Evolutionary conservation across 23 tunicate genomes (phyloP).

Genomic region (Ciona savignyi): DNA sequence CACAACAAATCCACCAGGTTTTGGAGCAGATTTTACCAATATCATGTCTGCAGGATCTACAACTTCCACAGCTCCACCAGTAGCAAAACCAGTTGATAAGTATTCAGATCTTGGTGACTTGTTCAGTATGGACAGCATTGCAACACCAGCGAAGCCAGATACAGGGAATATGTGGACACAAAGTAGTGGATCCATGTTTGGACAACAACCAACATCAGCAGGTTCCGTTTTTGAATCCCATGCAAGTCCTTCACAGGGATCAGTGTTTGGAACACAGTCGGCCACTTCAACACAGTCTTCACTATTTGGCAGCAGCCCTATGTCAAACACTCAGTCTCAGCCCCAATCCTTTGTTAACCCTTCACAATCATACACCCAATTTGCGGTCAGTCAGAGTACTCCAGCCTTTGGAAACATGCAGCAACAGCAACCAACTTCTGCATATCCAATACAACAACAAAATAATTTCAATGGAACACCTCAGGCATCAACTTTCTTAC

Average conservation of each 20-base stretch:
- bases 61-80: slow-evolving; percentile 4
- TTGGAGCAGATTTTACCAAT: slow-evolving; percentile 24
- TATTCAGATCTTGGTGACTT: slow-evolving; percentile 83
- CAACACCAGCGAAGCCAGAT: slow-evolving; percentile 12
- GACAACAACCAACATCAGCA: background rate
- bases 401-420: slow-evolving; percentile 1
- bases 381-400: background rate
- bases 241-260: background rate
- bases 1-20: slow-evolving; percentile 10
- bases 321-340: background rate
- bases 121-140: slow-evolving; percentile 19
- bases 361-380: slow-evolving; percentile 2
- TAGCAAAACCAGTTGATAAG: slow-evolving; percentile 32
- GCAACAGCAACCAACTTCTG: slow-evolving; percentile 1
- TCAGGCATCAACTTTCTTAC: background rate
- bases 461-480: background rate
- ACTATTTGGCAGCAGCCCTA: slow-evolving; percentile 5
- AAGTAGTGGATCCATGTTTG: slow-evolving; percentile 1
- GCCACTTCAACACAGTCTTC: slow-evolving; percentile 1
- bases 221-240: background rate
- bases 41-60: slow-evolving; percentile 8
- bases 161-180: slow-evolving; percentile 4
- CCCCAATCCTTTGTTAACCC: slow-evolving; percentile 6
- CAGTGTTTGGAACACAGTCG: background rate
- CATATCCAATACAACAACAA: background rate